A percentile compares a stretch with the other conserved stretches of the same genome.
Evolutionary conservation across 2,113 vertebrate genomes (phyloP).

Genomic region (Myotis lucifugus): DNA sequence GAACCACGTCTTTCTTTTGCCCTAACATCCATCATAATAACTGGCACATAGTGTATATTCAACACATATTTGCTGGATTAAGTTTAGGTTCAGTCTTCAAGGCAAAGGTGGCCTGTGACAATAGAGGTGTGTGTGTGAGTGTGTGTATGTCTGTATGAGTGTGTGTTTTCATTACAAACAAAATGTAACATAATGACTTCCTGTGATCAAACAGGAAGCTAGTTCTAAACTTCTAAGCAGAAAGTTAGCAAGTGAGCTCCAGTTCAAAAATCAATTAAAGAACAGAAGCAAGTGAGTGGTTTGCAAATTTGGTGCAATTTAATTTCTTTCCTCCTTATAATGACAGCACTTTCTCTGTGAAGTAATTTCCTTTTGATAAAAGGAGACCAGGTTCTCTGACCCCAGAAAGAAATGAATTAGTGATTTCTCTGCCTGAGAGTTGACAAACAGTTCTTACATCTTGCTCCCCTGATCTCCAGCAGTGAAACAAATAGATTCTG

Average conservation of each 20-base stretch:
- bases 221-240: slow-evolving; percentile 33
- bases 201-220: neutral
- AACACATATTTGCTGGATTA: neutral
- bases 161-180: neutral
- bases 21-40: neutral
- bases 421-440: slow-evolving; percentile 64
- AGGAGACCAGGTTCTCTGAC: slow-evolving; percentile 61
- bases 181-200: neutral
- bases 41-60: neutral
- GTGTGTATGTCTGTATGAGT: neutral
- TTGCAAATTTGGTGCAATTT: slow-evolving; percentile 52
- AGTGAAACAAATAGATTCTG: slow-evolving; percentile 74
- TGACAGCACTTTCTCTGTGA: slow-evolving; percentile 42
- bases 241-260: neutral
- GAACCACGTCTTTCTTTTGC: neutral
- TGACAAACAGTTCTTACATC: slow-evolving; percentile 68
- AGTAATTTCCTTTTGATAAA: slow-evolving; percentile 73
- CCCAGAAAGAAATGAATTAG: slow-evolving; percentile 68
- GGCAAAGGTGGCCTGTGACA: neutral
- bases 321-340: slow-evolving; percentile 57
- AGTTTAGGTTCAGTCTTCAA: neutral
- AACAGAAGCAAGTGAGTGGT: slow-evolving; percentile 61
- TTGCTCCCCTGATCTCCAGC: slow-evolving; percentile 66
- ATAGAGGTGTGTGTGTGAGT: neutral
- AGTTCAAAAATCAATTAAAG: slow-evolving; percentile 68